Conservation (phyloP, 1,140 invertebrate genomes). For the Luehdorfia chinensis region DNA sequence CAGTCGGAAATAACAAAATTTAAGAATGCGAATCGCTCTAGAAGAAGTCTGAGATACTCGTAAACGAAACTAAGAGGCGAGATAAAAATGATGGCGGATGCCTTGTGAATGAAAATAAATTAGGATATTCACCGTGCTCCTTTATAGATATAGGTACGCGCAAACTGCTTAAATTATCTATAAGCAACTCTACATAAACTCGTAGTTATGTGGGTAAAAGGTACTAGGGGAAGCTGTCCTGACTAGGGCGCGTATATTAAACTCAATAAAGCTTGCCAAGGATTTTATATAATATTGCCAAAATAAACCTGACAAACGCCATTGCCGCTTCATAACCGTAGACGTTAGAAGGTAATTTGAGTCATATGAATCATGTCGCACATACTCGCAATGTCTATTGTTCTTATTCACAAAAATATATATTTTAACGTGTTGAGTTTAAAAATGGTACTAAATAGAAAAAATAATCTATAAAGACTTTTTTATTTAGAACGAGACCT, state of each 20-base stretch:
- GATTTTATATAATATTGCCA: conserved; percentile 19
- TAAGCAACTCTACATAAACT: conserved; percentile 36
- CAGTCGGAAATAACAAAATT: conserved; percentile 71
- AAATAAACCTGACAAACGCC: conserved; percentile 18
- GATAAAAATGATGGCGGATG: conserved; percentile 71
- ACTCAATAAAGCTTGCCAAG: conserved; percentile 16
- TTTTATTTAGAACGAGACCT: no score
- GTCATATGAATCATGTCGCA: conserved; percentile 16
- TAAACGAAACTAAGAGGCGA: conserved; percentile 65
- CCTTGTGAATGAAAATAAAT: conserved; percentile 67
- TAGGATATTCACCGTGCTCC: conserved; percentile 62
- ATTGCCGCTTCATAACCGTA: conserved; percentile 15
- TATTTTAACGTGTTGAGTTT: no score
- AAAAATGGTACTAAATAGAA: no score
- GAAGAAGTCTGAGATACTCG: conserved; percentile 59
- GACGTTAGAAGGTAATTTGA: conserved; percentile 11
- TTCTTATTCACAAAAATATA: conserved; percentile 11
- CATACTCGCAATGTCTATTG: conserved; percentile 8
- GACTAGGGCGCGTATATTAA: conserved; percentile 16
- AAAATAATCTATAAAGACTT: no score
- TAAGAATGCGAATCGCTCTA: conserved; percentile 57
- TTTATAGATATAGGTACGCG: conserved; percentile 40
- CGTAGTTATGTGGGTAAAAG: conserved; percentile 25
- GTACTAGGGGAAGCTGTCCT: conserved; percentile 20
- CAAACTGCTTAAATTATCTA: conserved; percentile 56